Percentiles rank a stretch among this genome's conserved stretches.
These are phyloP conservation scores for Pasiphila rectangulata DNA, from an alignment of 2,888 invertebrate species.

Conservation along the genomic window DNA sequence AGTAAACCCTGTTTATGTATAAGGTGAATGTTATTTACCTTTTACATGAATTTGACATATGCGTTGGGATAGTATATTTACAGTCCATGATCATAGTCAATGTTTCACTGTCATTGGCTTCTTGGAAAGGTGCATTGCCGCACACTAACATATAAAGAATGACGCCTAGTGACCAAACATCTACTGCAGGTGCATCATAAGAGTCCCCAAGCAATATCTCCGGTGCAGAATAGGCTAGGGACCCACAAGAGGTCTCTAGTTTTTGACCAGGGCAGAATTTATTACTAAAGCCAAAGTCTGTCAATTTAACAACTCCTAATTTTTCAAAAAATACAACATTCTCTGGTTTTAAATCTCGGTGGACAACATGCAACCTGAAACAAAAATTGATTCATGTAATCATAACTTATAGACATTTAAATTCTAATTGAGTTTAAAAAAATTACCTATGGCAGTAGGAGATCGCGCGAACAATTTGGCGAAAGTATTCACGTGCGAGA, in stretches of 20 bases:
- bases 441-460: constrained; percentile 95
- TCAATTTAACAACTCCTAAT: constrained; percentile 97
- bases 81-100: constrained; percentile 99
- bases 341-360: constrained; percentile 98
- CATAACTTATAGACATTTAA: too few relatives aligned
- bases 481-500: constrained; percentile 94
- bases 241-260: constrained; percentile 98
- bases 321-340: constrained; percentile 99
- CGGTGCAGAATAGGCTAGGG: constrained; percentile 98
- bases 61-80: constrained; percentile 95
- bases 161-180: constrained; percentile 99
- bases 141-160: constrained; percentile 99
- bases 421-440: neutral
- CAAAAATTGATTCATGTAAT: too few relatives aligned
- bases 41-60: constrained; percentile 92
- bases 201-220: constrained; percentile 99
- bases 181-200: constrained; percentile 99
- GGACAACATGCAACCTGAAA: constrained; percentile 83
- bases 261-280: constrained; percentile 97
- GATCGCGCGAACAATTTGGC: constrained; percentile 98
- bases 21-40: constrained; percentile 75
- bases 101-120: constrained; percentile 99
- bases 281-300: constrained; percentile 99
- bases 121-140: constrained; percentile 98
- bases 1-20: too few relatives aligned